These are phyloP conservation scores for Gambusia yucatana DNA, from an alignment of 2,797 vertebrate genomes.

Conservation along the genomic window DNA sequence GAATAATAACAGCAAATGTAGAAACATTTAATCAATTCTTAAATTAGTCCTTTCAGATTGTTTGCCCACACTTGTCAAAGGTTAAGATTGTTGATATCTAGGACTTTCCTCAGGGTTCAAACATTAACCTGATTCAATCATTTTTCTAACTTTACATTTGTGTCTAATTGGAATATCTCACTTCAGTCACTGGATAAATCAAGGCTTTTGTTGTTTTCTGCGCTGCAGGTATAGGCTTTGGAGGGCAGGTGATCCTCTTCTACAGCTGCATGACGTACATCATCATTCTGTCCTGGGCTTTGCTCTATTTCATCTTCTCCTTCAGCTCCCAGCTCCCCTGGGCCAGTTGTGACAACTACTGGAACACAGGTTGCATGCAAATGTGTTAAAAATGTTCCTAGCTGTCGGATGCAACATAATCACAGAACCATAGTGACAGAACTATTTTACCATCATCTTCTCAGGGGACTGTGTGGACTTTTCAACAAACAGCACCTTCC, in stretches of 20 bases:
- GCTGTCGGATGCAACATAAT: background rate
- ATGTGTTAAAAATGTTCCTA: background rate
- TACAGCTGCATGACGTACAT: conserved; percentile 78
- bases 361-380: conserved; percentile 76
- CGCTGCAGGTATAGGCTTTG: conserved; percentile 77
- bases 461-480: conserved; percentile 73
- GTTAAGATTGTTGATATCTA: background rate
- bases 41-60: background rate
- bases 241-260: conserved; percentile 72
- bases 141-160: background rate
- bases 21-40: background rate
- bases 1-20: background rate
- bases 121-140: background rate
- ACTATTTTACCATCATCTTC: background rate
- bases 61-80: background rate
- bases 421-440: background rate
- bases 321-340: conserved; percentile 79
- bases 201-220: background rate
- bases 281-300: conserved; percentile 78
- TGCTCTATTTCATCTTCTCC: conserved; percentile 80
- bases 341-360: conserved; percentile 76
- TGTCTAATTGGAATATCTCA: background rate
- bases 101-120: background rate
- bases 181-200: background rate
- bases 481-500: conserved; percentile 52